Evolutionary conservation across 2,797 vertebrate species (phyloP).

Genomic region (Cyclura pinguis): DNA sequence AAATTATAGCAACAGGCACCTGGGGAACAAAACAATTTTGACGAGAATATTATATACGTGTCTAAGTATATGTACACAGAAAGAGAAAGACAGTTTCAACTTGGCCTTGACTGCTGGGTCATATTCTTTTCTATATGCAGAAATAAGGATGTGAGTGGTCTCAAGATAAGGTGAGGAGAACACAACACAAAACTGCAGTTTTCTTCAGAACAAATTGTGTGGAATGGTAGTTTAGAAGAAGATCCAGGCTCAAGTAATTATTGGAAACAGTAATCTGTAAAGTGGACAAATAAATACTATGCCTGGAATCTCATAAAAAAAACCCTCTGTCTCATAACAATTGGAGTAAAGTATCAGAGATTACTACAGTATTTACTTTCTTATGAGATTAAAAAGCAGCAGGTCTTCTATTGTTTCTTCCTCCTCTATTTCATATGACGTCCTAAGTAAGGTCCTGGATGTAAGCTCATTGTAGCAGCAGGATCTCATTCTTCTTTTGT

Average conservation of each 20-base stretch:
- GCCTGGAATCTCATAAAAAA: not conserved
- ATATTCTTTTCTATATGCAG: conserved; percentile 57
- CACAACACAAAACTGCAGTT: not conserved
- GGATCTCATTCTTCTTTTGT: not conserved
- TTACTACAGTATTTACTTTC: fast-evolving
- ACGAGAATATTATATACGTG: conserved; percentile 77
- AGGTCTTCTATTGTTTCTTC: not conserved
- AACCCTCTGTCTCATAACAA: fast-evolving
- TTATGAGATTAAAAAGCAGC: not conserved
- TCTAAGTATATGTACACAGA: conserved; percentile 76
- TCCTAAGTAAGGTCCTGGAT: not conserved
- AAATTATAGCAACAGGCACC: conserved; percentile 45
- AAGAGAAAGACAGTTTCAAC: conserved; percentile 69
- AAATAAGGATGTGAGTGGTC: conserved; percentile 50
- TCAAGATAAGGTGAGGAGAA: conserved; percentile 47
- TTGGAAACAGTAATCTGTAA: conserved; percentile 26
- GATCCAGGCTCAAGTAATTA: conserved; percentile 7
- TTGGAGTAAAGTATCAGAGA: not conserved
- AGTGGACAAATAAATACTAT: not conserved
- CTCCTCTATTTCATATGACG: not conserved
- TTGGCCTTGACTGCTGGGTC: conserved; percentile 62
- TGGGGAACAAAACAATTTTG: conserved; percentile 75
- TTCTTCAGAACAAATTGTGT: not conserved
- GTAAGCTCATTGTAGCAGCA: not conserved
- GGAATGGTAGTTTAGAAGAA: fast-evolving